Conservation (phyloP, 2,888 invertebrate species). For the Troides aeacus region DNA sequence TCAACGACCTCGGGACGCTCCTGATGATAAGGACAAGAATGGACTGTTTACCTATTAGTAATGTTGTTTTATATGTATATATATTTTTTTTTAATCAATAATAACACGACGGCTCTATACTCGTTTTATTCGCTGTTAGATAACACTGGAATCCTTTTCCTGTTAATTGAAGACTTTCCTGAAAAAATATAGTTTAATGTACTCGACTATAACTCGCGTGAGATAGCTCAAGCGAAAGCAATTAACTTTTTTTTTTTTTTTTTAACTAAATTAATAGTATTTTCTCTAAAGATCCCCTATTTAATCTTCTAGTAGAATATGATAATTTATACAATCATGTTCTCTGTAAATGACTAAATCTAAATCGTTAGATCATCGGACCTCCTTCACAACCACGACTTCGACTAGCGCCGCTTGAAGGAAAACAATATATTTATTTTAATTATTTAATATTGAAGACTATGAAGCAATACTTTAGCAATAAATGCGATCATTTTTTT, state of each 20-base stretch:
- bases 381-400: too few species aligned
- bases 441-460: background rate
- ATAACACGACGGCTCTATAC: background rate
- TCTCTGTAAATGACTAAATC: too few species aligned
- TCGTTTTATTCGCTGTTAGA: background rate
- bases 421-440: background rate
- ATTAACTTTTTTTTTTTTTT: too few species aligned
- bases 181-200: background rate
- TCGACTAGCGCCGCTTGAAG: too few species aligned
- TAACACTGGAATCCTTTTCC: background rate
- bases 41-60: conserved; percentile 5
- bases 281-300: too few species aligned
- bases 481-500: background rate
- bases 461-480: background rate
- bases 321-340: too few species aligned
- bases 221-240: too few species aligned
- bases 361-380: too few species aligned
- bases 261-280: too few species aligned
- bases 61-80: background rate
- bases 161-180: background rate
- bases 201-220: background rate
- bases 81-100: conserved; percentile 3
- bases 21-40: conserved; percentile 13
- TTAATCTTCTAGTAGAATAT: too few species aligned
- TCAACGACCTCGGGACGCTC: conserved; percentile 8